Base-by-base conservation (phyloP, 2,797 vertebrate genomes). In the Nyctibius grandis region DNA sequence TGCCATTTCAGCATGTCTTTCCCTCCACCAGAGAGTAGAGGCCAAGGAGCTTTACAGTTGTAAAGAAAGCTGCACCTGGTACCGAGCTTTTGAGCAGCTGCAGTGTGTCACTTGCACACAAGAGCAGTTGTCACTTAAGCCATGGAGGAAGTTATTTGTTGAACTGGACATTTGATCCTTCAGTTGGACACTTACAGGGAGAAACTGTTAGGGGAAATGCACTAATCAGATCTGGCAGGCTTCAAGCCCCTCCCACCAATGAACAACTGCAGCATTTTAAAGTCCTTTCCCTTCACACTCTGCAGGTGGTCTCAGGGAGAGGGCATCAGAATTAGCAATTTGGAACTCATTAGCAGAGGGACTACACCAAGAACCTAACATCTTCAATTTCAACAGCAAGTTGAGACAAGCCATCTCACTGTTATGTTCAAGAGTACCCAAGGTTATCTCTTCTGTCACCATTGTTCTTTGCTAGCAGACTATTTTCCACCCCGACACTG, bases 1-100 rank as follows among this genome's bases (percentile, higher is more conserved):
- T 8, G 56, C 33, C 56, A 31, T 33, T 73, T 73, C 65, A 69
- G n/a, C 40, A 23, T 10, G 60, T 19, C 70, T 69, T 73, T 91
- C 59, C 53, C 74, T 69, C 17, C 16, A 29, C 9, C 38, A 50
- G 28, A 33, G 9, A 56, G 36, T 9, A 3, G 16, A 65, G 75
- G 50, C 53, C 79, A 50, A 65, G 29, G 26, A 79, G 53, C 64
- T 83, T 51, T 81, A 23, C 28, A 34, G 51, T 72, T 31, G 51
- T 59, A 84, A n/a, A 54, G 91, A 31, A 91, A 92, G 88, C 84
- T 94, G 90, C 94, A 94, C 45, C 86, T 81, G 91, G 79, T 87
- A 54, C 60, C 7, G 2, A 77, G 84, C 50, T 91, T 78, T 31
- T 42, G n/a, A 91, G 91, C 93, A 96, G 94, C 95, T 96, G 96